These are phyloP conservation scores for Spinus olivaceus DNA, from an alignment of 2,797 vertebrate species.

Conservation along the genomic window DNA sequence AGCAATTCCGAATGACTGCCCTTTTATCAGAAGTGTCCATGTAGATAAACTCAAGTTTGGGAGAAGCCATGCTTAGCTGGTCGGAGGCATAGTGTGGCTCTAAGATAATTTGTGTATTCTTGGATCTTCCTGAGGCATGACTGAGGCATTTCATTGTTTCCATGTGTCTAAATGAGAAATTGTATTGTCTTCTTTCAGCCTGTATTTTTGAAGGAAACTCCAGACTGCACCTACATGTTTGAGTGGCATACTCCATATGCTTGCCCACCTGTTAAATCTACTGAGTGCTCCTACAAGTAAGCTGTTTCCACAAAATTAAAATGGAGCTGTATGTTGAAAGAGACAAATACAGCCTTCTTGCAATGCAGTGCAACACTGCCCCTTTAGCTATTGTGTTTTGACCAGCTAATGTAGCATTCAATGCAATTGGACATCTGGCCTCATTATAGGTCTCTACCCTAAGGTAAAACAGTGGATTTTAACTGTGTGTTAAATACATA, in stretches of 20 bases:
- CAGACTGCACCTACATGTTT: slow-evolving; percentile 93
- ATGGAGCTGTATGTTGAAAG: not conserved
- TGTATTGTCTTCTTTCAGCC: slow-evolving; percentile 71
- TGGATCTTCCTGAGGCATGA: not conserved
- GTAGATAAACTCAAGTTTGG: not conserved
- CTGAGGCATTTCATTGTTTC: not conserved
- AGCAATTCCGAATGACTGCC: not conserved
- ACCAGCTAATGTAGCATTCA: not conserved
- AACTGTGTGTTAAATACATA: not conserved
- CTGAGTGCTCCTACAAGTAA: slow-evolving; percentile 92
- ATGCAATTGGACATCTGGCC: not conserved
- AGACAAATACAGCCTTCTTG: not conserved
- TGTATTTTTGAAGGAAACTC: slow-evolving; percentile 88
- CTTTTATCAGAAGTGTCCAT: not conserved
- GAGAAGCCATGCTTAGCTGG: not conserved
- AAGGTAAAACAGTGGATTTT: not conserved
- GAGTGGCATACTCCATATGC: slow-evolving; percentile 89
- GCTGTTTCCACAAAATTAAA: not conserved
- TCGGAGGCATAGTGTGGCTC: not conserved
- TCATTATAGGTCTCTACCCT: not conserved
- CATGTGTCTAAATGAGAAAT: not conserved
- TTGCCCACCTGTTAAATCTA: slow-evolving; percentile 84
- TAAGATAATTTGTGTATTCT: not conserved
- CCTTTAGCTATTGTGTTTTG: not conserved
- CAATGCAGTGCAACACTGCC: not conserved